These are phyloP conservation scores for Venusia cambrica DNA, from an alignment of 2,888 invertebrate genomes.

Conservation along the genomic window DNA sequence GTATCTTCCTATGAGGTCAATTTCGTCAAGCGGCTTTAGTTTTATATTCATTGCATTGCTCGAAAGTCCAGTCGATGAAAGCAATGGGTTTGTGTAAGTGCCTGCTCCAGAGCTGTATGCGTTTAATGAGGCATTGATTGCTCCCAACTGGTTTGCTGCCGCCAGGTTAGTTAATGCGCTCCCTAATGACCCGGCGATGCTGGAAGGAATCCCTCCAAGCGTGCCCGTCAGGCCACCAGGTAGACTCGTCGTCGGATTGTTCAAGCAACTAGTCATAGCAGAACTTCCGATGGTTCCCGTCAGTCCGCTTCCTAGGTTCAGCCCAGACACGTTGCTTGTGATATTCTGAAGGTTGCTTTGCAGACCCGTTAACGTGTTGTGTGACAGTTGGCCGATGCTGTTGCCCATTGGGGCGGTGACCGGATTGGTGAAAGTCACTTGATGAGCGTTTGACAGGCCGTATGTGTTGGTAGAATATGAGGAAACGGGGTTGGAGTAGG, in stretches of 20 bases:
- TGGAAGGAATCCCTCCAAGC: conserved; percentile 67
- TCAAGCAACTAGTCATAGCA: conserved; percentile 68
- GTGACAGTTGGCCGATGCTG: conserved; percentile 75
- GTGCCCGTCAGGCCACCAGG: conserved; percentile 66
- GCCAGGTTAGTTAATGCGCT: conserved; percentile 68
- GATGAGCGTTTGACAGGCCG: conserved; percentile 71
- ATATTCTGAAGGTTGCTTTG: conserved; percentile 74
- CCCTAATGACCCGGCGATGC: conserved; percentile 63
- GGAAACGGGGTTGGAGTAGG: conserved; percentile 76
- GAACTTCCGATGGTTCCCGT: conserved; percentile 74
- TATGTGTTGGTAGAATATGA: conserved; percentile 71
- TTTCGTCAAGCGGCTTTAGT: conserved; percentile 87
- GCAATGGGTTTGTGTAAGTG: conserved; percentile 85
- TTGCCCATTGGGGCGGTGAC: conserved; percentile 74
- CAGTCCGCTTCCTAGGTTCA: conserved; percentile 67
- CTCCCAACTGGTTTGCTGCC: conserved; percentile 63
- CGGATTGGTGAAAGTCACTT: conserved; percentile 76
- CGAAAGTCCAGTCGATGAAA: conserved; percentile 80
- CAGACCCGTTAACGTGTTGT: conserved; percentile 69
- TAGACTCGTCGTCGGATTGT: conserved; percentile 68
- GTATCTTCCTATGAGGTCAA: conserved; percentile 83
- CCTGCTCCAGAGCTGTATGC: conserved; percentile 65
- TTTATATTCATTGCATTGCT: conserved; percentile 82
- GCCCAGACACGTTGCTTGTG: conserved; percentile 64
- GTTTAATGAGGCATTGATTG: conserved; percentile 63